Base-by-base conservation (phyloP, 2,797 vertebrate species). In the Cyprinodon diabolis region DNA sequence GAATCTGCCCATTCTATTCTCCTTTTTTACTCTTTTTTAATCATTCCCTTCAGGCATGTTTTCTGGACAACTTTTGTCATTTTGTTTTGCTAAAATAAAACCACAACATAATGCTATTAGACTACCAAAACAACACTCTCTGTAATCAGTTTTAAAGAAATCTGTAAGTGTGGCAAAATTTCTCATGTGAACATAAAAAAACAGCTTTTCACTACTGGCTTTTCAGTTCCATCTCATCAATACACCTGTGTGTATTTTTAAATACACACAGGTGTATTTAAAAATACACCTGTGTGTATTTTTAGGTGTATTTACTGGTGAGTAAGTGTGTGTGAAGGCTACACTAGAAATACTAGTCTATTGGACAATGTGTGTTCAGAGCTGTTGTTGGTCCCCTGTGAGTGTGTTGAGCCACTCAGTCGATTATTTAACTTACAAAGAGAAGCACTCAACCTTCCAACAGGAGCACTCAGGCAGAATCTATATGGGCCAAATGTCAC, bases 341-440 rank as follows among this genome's bases (percentile, higher is more conserved):
- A 58, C 69, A 54, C 35, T 63, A 76, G 43, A 62, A 71, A 45
- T 6, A 25, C 8, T 71, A 65, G 73, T 48, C 72, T 71, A 82
- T 75, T 86, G 78, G 84, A 88, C 52, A 57, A 25, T 56, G 5
- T 52, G 6, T 78, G 82, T 82, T 83, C 71, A 72, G 68, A 66
- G 76, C 82, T 69, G 82, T 37, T 77, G 87, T 25, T 30, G 40
- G 47, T 78, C 80, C 58, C 57, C 66, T 45, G 78, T 79, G 86
- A 87, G 25, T n/a, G 65, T 21, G 75, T 47, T 30, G 65, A 86
- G 84, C 73, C 82, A 82, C 74, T 82, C 4, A 57, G 52, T 79
- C 37, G 71, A 91, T 86, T 82, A 81, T 88, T 82, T 82, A 79
- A 68, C 74, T 69, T 72, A 54, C 12, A 60, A 51, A 70, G 40